Conservation (phyloP, 2,888 invertebrate genomes). For the Aporophyla lueneburgensis region DNA sequence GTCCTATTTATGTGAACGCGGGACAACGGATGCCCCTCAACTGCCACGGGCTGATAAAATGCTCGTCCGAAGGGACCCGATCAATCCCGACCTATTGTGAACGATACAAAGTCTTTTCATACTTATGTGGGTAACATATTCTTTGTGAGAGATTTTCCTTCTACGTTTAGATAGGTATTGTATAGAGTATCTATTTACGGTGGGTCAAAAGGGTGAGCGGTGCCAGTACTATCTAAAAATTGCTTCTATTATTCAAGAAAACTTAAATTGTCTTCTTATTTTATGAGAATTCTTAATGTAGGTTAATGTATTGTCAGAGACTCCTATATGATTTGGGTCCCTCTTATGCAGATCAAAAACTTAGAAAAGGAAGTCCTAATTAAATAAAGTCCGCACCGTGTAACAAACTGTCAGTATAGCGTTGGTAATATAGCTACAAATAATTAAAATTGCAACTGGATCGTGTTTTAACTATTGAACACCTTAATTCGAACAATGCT, state of each 20-base stretch:
- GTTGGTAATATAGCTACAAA: too few relatives aligned
- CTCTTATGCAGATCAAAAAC: background rate
- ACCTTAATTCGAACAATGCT: too few relatives aligned
- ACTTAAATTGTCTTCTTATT: constrained; percentile 13
- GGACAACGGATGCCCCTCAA: constrained; percentile 73
- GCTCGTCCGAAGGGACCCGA: constrained; percentile 74
- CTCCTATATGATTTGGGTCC: background rate
- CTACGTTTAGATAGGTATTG: constrained; percentile 57
- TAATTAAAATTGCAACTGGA: background rate
- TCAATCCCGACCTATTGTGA: constrained; percentile 77
- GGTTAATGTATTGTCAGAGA: background rate
- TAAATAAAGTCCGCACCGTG: too few relatives aligned
- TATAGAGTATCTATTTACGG: constrained; percentile 60
- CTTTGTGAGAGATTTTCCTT: constrained; percentile 66
- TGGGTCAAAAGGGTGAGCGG: constrained; percentile 44
- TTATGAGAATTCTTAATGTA: constrained; percentile 6
- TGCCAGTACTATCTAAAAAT: constrained; percentile 38
- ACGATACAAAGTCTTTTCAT: constrained; percentile 74
- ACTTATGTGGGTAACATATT: constrained; percentile 66
- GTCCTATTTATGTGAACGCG: constrained; percentile 70
- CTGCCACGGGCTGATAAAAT: constrained; percentile 78
- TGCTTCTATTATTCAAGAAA: constrained; percentile 40
- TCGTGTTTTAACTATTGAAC: background rate
- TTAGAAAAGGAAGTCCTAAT: background rate
- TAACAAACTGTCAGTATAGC: background rate